These are phyloP conservation scores for Digitonthophagus gazella DNA, from an alignment of 2,888 invertebrate species.

Conservation along the genomic window DNA sequence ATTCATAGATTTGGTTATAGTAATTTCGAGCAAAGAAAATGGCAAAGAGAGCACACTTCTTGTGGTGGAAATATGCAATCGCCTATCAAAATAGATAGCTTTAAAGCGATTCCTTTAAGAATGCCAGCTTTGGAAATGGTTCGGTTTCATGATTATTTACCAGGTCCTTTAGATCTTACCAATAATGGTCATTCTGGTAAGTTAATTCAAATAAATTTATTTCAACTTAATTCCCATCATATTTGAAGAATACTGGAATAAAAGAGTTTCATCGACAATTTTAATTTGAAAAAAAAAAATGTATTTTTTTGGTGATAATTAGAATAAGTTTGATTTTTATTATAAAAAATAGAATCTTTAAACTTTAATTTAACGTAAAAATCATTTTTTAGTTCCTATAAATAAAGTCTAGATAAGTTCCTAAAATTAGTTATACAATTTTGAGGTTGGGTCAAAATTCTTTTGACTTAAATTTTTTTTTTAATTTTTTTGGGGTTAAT, in stretches of 20 bases:
- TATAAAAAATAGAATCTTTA: too few species aligned
- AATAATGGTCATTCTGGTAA: constrained; percentile 74
- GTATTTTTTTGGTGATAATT: too few species aligned
- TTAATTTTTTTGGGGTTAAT: too few species aligned
- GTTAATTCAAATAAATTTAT: constrained; percentile 1
- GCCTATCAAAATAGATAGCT: constrained; percentile 63
- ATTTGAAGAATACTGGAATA: neutral
- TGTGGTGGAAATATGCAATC: constrained; percentile 69
- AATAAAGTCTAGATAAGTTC: too few species aligned
- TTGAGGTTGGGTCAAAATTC: too few species aligned
- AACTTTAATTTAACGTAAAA: too few species aligned
- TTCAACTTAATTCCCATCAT: neutral
- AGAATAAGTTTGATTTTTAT: too few species aligned
- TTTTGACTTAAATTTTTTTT: too few species aligned
- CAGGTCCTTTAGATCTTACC: constrained; percentile 60
- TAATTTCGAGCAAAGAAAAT: constrained; percentile 62
- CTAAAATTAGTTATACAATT: too few species aligned
- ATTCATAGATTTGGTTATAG: constrained; percentile 60
- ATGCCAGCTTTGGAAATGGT: constrained; percentile 72
- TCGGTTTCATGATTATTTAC: constrained; percentile 68
- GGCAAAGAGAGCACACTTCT: constrained; percentile 61
- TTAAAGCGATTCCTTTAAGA: constrained; percentile 61
- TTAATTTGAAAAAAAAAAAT: too few species aligned
- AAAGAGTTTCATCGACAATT: too few species aligned
- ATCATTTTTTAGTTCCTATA: too few species aligned